Base-by-base conservation (phyloP, 2,888 invertebrate genomes). In the Andrena haemorrhoa region DNA sequence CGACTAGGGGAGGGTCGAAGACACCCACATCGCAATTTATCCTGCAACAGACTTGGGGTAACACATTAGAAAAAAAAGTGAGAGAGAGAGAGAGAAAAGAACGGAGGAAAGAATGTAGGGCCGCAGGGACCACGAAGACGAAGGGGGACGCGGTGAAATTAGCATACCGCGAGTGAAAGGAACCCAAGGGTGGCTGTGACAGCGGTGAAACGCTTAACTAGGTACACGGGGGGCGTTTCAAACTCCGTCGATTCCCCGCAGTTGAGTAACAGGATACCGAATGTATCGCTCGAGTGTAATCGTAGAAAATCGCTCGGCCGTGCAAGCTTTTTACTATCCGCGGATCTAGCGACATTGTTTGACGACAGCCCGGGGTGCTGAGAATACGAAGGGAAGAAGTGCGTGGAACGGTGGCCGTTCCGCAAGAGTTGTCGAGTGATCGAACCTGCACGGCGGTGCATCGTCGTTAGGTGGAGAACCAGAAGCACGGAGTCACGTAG, bases 11-110 rank as follows among this genome's bases (percentile, higher is more conserved):
- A 74, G 80, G 80, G 84, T 84, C 84, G 83, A 65, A 65, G 84
- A 84, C 84, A 84, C 74, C 72, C 83, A 64, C 78, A 47, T 83
- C 83, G 69, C 79, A 76, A 84, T 79, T 82, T 77, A 84, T 83
- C 84, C 88, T 89, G 86, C 66, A 89, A 87, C 82, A 87, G 82
- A 89, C 82, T 88, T 84, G 78, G 81, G 83, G 53, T 81, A 80
- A 89, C 79, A 79, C 74, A 89, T 86, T 85, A 80, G 86, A 77
- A 81, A 81, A 83, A 80, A 66, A 75, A 75, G 61, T n/a, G 33
- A 35, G 49, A 49, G n/a, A 16, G n/a, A 31, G 8, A 51, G 49
- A 49, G n/a, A 16, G n/a, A 31, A 6, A 51, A 53, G 64, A 58
- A 61, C 58, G 26, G 20, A 49, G 47, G 60, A 49, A 53, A 53